phyloP scores from a whole-genome alignment of 1,140 invertebrate species.

The Cydia strobilella region DNA sequence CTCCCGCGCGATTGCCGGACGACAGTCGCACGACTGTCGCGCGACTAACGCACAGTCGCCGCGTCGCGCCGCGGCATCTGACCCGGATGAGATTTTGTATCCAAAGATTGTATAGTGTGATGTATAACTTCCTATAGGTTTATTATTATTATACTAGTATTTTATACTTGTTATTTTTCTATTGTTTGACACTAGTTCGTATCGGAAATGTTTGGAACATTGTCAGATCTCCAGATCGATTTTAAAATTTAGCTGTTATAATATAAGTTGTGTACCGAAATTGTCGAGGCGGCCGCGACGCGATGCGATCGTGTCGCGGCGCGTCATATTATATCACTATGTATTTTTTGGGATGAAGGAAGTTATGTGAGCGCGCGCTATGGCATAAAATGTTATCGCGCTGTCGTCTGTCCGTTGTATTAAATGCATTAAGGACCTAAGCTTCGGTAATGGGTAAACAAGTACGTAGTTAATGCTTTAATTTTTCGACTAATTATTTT shows the following conservation, averaged over 20 bases:
- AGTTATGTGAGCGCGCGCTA: constrained; percentile 10
- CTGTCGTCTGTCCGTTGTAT: not conserved
- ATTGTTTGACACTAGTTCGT: constrained; percentile 65
- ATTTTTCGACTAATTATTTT: too few species aligned
- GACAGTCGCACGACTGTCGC: not conserved
- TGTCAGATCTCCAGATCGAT: constrained; percentile 64
- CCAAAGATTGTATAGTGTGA: constrained; percentile 77
- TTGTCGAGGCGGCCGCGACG: not conserved
- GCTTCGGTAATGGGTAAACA: too few species aligned
- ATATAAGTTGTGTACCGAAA: constrained; percentile 28
- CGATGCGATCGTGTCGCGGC: not conserved
- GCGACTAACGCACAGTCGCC: not conserved
- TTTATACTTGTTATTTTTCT: constrained; percentile 70
- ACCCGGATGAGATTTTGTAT: constrained; percentile 65
- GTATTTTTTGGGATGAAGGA: constrained; percentile 21
- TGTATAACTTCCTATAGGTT: constrained; percentile 74
- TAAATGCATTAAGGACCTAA: not conserved
- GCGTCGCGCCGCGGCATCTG: constrained; percentile 33
- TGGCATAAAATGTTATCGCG: constrained; percentile 10
- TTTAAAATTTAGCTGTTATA: constrained; percentile 42
- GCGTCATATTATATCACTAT: constrained; percentile 12
- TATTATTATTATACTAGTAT: constrained; percentile 75
- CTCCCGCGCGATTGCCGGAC: not conserved
- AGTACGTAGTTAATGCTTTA: too few species aligned
- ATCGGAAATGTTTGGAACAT: constrained; percentile 55